Evolutionary conservation across 2,113 vertebrate species (phyloP).

Genomic region (Syrrhaptes paradoxus): DNA sequence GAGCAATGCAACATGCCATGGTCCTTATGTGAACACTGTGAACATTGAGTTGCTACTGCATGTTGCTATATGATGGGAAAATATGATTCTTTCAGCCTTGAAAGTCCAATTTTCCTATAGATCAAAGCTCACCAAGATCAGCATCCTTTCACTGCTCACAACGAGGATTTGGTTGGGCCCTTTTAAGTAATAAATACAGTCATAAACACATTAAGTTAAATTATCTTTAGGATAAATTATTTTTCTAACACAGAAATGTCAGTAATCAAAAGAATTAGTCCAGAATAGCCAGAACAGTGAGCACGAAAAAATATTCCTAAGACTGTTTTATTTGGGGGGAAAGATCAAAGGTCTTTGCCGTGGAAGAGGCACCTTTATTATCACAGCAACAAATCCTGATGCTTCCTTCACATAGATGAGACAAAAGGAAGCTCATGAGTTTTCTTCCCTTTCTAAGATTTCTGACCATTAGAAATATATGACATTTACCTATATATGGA

Average conservation of each 20-base stretch:
- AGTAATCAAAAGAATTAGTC: background rate
- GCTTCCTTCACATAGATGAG: background rate
- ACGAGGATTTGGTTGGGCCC: accelerated
- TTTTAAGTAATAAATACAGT: background rate
- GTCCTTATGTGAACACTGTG: background rate
- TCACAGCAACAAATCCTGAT: background rate
- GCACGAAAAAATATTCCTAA: background rate
- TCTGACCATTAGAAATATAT: background rate
- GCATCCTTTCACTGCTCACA: background rate
- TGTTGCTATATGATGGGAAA: background rate
- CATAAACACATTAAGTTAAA: background rate
- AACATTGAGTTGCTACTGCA: background rate
- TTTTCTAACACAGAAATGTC: background rate
- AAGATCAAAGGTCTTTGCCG: background rate
- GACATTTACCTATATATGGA: background rate
- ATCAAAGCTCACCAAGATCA: background rate
- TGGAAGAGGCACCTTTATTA: background rate
- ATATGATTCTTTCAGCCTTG: background rate
- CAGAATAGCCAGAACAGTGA: background rate
- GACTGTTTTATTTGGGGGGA: background rate
- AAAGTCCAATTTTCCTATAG: background rate
- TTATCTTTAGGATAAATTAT: background rate
- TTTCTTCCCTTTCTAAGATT: background rate
- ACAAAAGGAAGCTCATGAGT: background rate
- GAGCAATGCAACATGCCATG: background rate